Conservation (phyloP, 2,888 invertebrate species). For the Actias luna region DNA sequence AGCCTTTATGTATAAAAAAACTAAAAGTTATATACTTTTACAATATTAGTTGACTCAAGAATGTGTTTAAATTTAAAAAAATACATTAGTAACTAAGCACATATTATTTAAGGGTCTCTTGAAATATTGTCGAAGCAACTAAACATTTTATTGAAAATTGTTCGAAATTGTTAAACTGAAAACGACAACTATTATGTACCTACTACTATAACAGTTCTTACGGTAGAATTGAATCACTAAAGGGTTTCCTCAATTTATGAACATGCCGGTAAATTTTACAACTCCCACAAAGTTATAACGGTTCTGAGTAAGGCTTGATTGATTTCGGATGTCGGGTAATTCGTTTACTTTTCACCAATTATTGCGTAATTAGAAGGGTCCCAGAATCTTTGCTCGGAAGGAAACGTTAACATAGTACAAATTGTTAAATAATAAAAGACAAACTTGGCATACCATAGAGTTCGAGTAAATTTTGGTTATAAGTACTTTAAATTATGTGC, state of each 20-base stretch:
- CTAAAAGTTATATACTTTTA: too few species aligned
- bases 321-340: slow-evolving; percentile 9
- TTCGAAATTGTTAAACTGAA: neutral
- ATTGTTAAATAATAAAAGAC: neutral
- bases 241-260: slow-evolving; percentile 8
- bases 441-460: neutral
- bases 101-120: neutral
- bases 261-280: slow-evolving; percentile 7
- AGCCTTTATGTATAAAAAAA: too few species aligned
- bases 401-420: neutral
- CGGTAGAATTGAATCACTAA: slow-evolving; percentile 3
- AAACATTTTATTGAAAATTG: neutral
- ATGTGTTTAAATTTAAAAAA: too few species aligned
- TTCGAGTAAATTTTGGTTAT: neutral
- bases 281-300: slow-evolving; percentile 7
- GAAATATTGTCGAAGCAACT: neutral
- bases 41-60: too few species aligned
- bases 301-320: slow-evolving; percentile 7
- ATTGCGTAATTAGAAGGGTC: neutral
- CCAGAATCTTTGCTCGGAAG: neutral
- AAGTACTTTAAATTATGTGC: neutral
- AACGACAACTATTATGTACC: neutral
- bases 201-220: neutral
- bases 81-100: neutral
- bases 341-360: slow-evolving; percentile 10